Percentiles rank a stretch among this genome's conserved stretches.
These are phyloP conservation scores for Chrosomus eos DNA, from an alignment of 2,797 vertebrate species.

Conservation along the genomic window DNA sequence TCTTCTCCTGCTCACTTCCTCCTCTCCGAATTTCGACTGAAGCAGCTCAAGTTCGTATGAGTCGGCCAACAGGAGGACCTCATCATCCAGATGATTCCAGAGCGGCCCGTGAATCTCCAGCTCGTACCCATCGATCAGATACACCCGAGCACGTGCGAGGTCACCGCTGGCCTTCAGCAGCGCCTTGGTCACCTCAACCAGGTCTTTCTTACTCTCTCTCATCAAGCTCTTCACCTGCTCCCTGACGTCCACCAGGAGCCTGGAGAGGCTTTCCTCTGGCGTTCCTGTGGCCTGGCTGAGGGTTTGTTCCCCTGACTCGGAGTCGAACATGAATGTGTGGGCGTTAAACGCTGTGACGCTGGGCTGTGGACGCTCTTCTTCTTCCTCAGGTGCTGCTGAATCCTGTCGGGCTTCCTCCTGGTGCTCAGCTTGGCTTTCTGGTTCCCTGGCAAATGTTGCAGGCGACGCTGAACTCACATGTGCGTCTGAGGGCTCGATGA, in stretches of 20 bases:
- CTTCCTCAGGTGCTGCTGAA: neutral
- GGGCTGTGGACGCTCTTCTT: slow-evolving; percentile 4
- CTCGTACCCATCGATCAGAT: slow-evolving; percentile 63
- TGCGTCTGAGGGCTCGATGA: neutral
- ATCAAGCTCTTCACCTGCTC: slow-evolving; percentile 78
- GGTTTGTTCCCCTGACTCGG: slow-evolving; percentile 69
- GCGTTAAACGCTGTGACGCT: slow-evolving; percentile 14
- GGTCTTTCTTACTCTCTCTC: slow-evolving; percentile 78
- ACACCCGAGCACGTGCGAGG: slow-evolving; percentile 74
- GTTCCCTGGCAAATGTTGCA: slow-evolving; percentile 9
- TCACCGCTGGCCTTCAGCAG: slow-evolving; percentile 89
- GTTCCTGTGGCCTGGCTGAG: slow-evolving; percentile 13
- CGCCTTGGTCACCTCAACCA: slow-evolving; percentile 85
- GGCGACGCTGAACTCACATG: slow-evolving; percentile 37
- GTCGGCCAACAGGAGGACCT: slow-evolving; percentile 64
- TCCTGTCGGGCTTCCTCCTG: neutral
- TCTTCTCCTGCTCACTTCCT: slow-evolving; percentile 68
- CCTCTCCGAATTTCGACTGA: slow-evolving; percentile 71
- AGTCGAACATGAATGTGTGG: slow-evolving; percentile 76
- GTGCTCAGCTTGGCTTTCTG: neutral
- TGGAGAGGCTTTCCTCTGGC: slow-evolving; percentile 58
- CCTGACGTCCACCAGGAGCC: slow-evolving; percentile 68
- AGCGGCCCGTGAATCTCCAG: slow-evolving; percentile 38
- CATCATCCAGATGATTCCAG: slow-evolving; percentile 73
- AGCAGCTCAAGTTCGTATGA: slow-evolving; percentile 58